Evolutionary conservation across 2,113 vertebrate genomes (phyloP).

Genomic region (Speoplatyrhinus poulsoni): DNA sequence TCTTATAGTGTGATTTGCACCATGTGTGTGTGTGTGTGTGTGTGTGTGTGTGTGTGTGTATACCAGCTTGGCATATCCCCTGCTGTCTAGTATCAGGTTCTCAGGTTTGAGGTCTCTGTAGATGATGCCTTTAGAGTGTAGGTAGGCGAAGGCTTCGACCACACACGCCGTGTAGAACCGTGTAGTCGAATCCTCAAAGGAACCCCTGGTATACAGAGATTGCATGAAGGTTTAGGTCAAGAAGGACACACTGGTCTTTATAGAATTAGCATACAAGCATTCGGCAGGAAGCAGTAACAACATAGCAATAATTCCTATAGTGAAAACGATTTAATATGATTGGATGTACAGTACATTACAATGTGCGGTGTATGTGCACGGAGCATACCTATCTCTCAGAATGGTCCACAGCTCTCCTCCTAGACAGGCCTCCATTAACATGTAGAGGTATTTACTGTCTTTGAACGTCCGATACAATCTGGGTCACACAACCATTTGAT

Average conservation of each 20-base stretch:
- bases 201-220: conserved; percentile 78
- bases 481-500: conserved; percentile 6
- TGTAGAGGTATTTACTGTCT: conserved; percentile 98
- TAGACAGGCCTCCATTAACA: conserved; percentile 97
- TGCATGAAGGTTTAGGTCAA: neutral
- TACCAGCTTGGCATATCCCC: conserved; percentile 94
- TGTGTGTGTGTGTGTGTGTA: conserved; percentile 1
- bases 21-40: neutral
- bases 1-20: neutral
- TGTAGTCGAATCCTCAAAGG: conserved; percentile 93
- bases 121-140: conserved; percentile 98
- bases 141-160: conserved; percentile 94
- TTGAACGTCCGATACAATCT: conserved; percentile 97
- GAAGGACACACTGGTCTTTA: neutral
- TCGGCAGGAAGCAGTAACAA: neutral
- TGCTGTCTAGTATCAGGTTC: conserved; percentile 95
- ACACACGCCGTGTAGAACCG: conserved; percentile 97
- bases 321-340: neutral
- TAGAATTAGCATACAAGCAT: too few species aligned
- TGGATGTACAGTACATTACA: too few species aligned
- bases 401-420: conserved; percentile 98
- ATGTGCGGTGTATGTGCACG: neutral
- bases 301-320: neutral
- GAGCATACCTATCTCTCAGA: conserved; percentile 92
- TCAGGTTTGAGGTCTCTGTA: conserved; percentile 98